Base-by-base conservation (phyloP, 2,888 invertebrate species). In the Gerris lacustris region DNA sequence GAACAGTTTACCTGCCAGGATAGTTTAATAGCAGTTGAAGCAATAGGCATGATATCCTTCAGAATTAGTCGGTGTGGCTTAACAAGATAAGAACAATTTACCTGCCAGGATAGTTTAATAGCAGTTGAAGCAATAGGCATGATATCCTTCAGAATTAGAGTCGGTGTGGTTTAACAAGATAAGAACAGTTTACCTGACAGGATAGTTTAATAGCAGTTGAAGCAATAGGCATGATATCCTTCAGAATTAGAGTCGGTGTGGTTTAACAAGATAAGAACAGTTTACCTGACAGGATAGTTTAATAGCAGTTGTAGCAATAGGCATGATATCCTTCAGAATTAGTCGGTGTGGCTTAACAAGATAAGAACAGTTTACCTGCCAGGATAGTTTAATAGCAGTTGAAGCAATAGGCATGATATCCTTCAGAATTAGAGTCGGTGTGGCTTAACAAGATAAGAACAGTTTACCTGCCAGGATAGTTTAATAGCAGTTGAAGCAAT, bases 71-170 rank as follows among this genome's bases (percentile, higher is more conserved):
- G 90, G 89, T 71, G n/a, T n/a, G n/a, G 31, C 31, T 31, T 31
- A 31, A 31, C 31, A 31, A 31, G 31, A 31, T 31, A 31, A 31
- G 31, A 5, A 55, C 15, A 2, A 5, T 55, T 55, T 55, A 90
- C 89, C 82, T 89, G 88, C 92, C 92, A 93, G 77, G 87, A 86
- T 76, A 92, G 86, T 80, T 88, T 87, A 17, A 92, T 84, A 9
- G 90, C 87, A 17, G 89, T 90, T 6, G 92, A 86, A 74, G 88
- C 89, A 76, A 90, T 82, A 63, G 91, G 85, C 79, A 84, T 82
- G n/a, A 84, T 83, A 70, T 84, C 82, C 71, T 81, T 80, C 75
- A 95, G 82, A 76, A 90, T 88, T 72, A 95, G 85, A 74, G 92
- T 87, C 78, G 90, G 89, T 71, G n/a, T n/a, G n/a, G 31, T 4